These are phyloP conservation scores for Muntiacus muntjak DNA, from an alignment of 2,113 vertebrate genomes.

Conservation along the genomic window DNA sequence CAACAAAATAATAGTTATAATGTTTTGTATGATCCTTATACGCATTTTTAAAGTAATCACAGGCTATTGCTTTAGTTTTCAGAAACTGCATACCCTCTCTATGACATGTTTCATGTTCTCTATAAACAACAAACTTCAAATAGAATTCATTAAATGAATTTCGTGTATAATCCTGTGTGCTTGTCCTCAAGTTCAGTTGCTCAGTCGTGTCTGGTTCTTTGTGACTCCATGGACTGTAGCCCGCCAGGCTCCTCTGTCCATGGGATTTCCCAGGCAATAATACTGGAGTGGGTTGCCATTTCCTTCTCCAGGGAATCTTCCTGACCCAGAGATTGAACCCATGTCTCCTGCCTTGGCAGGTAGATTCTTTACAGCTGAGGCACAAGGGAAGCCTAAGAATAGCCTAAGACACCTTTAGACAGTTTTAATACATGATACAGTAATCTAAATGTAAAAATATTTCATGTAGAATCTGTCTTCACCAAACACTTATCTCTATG, in stretches of 20 bases:
- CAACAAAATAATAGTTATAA: background rate
- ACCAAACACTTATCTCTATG: background rate
- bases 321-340: background rate
- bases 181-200: background rate
- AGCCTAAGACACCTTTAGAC: background rate
- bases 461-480: background rate
- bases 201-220: background rate
- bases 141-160: background rate
- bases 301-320: background rate
- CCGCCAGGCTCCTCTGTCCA: background rate
- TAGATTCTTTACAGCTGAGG: background rate
- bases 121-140: background rate
- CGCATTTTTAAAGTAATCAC: background rate
- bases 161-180: accelerated
- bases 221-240: background rate
- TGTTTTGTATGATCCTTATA: background rate
- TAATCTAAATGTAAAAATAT: background rate
- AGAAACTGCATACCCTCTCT: background rate
- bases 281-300: background rate
- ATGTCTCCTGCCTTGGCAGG: background rate
- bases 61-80: background rate
- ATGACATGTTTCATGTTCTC: background rate
- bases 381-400: background rate
- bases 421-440: background rate
- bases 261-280: background rate